These are phyloP conservation scores for Porites australiensis DNA, from an alignment of 64 coral and sea anemone genomes.

Conservation along the genomic window DNA sequence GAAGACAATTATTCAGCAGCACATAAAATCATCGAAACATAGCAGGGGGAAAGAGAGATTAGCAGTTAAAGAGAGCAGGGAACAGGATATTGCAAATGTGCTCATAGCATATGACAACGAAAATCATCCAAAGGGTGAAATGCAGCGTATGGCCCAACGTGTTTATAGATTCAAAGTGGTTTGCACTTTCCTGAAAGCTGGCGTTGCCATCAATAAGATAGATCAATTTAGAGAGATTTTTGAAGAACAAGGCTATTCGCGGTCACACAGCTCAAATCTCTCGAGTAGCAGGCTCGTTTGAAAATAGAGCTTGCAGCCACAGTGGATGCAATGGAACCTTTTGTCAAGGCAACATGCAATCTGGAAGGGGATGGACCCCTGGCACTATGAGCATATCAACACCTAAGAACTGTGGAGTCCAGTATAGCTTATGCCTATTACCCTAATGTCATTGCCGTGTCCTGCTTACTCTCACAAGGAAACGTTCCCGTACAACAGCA, in stretches of 20 bases:
- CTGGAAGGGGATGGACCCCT: conserved; percentile 54
- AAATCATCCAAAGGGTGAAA: neutral
- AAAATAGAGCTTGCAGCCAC: conserved; percentile 43
- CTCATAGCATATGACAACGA: neutral
- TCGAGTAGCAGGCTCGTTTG: conserved; percentile 47
- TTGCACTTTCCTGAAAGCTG: neutral
- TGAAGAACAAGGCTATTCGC: conserved; percentile 42
- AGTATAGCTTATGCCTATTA: conserved; percentile 19
- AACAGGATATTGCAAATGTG: conserved; percentile 29
- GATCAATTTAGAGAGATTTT: conserved; percentile 1
- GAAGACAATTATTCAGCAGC: conserved; percentile 56
- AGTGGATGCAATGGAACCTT: conserved; percentile 50
- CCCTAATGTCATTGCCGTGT: conserved; percentile 29
- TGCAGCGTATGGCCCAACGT: neutral
- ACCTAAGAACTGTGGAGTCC: conserved; percentile 27
- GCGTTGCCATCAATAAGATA: neutral
- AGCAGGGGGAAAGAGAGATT: conserved; percentile 15
- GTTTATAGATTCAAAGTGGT: neutral
- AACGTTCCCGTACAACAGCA: conserved; percentile 11
- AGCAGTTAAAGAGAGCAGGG: conserved; percentile 16
- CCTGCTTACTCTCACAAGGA: conserved; percentile 3
- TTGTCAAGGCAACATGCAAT: conserved; percentile 75
- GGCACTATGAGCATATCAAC: conserved; percentile 40
- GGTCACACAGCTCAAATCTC: conserved; percentile 36
- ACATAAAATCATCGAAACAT: conserved; percentile 46